phyloP scores from a whole-genome alignment of 1,140 invertebrate genomes.

The Gonioctena quinquepunctata region DNA sequence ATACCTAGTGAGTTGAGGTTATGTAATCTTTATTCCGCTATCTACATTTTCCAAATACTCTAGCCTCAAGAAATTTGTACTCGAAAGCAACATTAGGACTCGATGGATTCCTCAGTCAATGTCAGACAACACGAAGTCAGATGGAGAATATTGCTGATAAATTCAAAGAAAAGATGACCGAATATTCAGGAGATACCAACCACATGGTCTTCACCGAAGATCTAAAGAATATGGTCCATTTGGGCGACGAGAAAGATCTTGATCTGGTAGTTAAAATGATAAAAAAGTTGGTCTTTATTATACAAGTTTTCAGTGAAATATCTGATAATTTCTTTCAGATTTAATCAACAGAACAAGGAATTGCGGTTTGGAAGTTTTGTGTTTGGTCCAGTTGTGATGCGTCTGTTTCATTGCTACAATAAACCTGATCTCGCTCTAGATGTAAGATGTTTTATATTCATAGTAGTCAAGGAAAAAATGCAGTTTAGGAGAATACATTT shows the following conservation, averaged over 20 bases:
- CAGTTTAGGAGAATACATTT: neutral
- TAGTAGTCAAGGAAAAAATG: neutral
- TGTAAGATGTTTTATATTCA: slow-evolving; percentile 48
- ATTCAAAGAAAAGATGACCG: slow-evolving; percentile 70
- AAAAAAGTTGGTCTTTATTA: slow-evolving; percentile 60
- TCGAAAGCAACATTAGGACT: slow-evolving; percentile 63
- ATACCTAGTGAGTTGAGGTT: neutral
- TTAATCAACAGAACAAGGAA: slow-evolving; percentile 72
- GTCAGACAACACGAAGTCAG: slow-evolving; percentile 61
- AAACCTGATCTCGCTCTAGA: slow-evolving; percentile 69
- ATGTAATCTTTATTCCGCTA: neutral
- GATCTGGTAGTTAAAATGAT: slow-evolving; percentile 70
- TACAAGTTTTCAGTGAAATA: neutral
- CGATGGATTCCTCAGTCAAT: slow-evolving; percentile 60
- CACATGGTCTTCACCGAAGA: slow-evolving; percentile 83
- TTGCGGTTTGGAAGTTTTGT: slow-evolving; percentile 75
- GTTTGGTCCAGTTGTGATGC: slow-evolving; percentile 84
- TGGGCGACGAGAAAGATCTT: slow-evolving; percentile 65
- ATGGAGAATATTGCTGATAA: slow-evolving; percentile 64
- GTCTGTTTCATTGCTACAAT: slow-evolving; percentile 73
- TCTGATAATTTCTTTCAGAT: slow-evolving; percentile 59
- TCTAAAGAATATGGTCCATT: slow-evolving; percentile 78
- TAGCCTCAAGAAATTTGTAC: slow-evolving; percentile 55
- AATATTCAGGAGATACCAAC: slow-evolving; percentile 60
- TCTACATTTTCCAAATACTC: neutral